Evolutionary conservation across 1,140 invertebrate species (phyloP), one percentile per base, ranked within the genome.

Genomic region (Drosophila willistoni): DNA sequence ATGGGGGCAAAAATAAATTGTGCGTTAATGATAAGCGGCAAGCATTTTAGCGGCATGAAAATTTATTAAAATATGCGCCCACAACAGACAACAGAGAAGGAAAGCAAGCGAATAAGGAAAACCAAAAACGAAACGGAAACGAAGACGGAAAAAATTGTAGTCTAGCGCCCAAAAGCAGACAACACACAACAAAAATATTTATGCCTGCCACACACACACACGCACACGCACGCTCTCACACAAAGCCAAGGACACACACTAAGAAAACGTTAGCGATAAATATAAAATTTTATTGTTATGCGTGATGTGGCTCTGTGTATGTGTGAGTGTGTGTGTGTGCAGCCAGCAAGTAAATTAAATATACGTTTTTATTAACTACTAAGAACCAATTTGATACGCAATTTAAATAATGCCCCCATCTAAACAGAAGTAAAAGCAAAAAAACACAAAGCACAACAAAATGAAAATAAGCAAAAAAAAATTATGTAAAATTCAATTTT

Each of bases 291-390:
- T 89, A 89, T 89, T 89, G 85, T 89, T 89, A 77, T 84, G 73
- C 71, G 79, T 71, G 79, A 63, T 36, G 44, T 64, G 25, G 19
- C 19, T 22, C 19, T 67, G 12, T 65, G 57, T 54, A 14, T 39
- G 67, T 60, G 60, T 71, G 33, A 61, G 17, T 64, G 61, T 34
- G 64, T 41, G 56, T 61, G 2, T 60, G 71, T 60, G 63, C 42
- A 34, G 69, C 65, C 69, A 68, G 80, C 76, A 89, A 86, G 83
- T 86, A 86, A 86, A 86, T 86, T 86, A 86, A 89, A 89, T 89
- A 89, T 84, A 87, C 85, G 81, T 90, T 89, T 89, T 89, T 89
- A 89, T 89, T 89, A 89, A 89, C 84, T 89, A 89, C 85, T 89
- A 89, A 87, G 84, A 89, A 89, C 84, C 84, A 89, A 89, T 89